Conservation (phyloP, 1,140 invertebrate genomes). For the Neodiprion fabricii region DNA sequence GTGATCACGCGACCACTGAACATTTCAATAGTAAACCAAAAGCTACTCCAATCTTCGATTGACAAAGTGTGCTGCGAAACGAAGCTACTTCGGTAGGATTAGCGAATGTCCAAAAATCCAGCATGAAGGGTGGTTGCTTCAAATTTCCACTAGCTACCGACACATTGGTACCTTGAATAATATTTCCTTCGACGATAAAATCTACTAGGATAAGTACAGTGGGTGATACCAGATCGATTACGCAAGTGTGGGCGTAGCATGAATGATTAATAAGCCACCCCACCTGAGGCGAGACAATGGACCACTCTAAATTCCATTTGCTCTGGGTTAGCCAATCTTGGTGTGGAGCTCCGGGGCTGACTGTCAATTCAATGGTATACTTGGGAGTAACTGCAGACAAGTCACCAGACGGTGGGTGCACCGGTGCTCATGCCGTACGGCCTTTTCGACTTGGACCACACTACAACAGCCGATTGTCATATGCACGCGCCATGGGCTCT, state of each 20-base stretch:
- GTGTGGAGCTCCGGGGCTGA: not conserved
- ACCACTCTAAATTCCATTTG: slow-evolving; percentile 4
- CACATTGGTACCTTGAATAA: no score
- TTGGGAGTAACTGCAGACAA: not conserved
- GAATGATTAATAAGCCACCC: not conserved
- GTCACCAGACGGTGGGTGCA: slow-evolving; percentile 6
- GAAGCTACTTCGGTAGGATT: no score
- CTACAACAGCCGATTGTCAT: not conserved
- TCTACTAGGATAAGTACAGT: no score
- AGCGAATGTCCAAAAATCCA: no score
- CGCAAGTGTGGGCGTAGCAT: not conserved
- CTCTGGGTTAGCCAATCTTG: not conserved
- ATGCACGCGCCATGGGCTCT: no score
- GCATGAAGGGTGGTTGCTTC: no score
- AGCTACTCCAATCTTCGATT: not conserved
- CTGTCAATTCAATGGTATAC: not conserved
- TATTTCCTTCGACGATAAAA: no score
- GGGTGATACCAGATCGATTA: not conserved
- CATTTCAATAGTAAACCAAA: not conserved
- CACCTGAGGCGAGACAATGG: slow-evolving; percentile 4
- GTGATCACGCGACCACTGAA: not conserved
- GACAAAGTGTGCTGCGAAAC: no score
- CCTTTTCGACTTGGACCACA: not conserved
- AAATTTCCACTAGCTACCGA: no score
- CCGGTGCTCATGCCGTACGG: not conserved